phyloP scores from a whole-genome alignment of 2,797 vertebrate species.

The Pipistrellus pipistrellus region DNA sequence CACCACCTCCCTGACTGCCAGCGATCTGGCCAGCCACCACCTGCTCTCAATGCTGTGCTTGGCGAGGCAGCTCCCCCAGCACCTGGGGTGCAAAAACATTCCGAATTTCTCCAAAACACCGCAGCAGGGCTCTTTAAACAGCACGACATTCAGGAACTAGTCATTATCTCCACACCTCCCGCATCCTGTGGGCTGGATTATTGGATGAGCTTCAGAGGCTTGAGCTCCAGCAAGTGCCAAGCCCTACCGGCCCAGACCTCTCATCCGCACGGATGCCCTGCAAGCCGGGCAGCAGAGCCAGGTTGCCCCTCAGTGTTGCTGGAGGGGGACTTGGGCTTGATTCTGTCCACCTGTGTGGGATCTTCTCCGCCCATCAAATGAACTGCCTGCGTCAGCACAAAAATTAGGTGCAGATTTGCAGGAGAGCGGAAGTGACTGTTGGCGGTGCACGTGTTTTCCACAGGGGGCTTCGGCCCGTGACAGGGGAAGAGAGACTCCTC shows the following conservation, averaged over 20 bases:
- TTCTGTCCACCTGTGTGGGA: not conserved
- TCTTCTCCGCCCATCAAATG: not conserved
- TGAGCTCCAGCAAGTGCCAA: conserved; percentile 13
- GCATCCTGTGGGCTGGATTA: conserved; percentile 23
- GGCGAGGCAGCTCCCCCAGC: conserved; percentile 45
- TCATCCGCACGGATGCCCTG: fast-evolving
- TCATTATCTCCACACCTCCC: conserved; percentile 71
- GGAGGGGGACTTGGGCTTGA: not conserved
- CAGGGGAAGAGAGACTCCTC: not conserved
- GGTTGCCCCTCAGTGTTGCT: not conserved
- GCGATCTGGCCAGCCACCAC: conserved; percentile 73
- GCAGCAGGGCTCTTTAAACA: conserved; percentile 69
- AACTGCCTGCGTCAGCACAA: not conserved
- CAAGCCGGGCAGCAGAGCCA: fast-evolving
- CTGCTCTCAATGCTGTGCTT: conserved; percentile 25
- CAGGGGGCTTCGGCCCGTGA: not conserved
- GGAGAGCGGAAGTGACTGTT: not conserved
- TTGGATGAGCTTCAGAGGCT: conserved; percentile 64
- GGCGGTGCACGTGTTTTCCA: not conserved
- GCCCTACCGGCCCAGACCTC: not conserved
- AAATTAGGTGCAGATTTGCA: not conserved
- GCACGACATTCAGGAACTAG: conserved; percentile 66
- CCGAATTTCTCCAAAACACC: conserved; percentile 61
- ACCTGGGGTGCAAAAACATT: conserved; percentile 78
- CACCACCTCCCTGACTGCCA: conserved; percentile 18